phyloP scores from a whole-genome alignment of 2,888 invertebrate genomes.

The Endomychus coccineus region DNA sequence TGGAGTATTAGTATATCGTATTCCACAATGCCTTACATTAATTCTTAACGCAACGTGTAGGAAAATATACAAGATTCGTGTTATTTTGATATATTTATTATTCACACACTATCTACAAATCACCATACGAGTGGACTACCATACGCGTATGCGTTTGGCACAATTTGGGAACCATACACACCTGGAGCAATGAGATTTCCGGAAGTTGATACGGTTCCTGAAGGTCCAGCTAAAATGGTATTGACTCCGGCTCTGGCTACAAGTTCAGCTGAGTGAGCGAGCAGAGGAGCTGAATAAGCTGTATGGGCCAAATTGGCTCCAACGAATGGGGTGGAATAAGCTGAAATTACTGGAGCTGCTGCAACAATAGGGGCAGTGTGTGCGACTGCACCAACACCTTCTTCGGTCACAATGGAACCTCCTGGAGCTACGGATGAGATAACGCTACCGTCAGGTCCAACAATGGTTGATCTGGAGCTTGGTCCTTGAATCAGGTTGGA shows the following conservation, averaged over 20 bases:
- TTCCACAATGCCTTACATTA: too few species aligned
- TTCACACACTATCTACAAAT: too few species aligned
- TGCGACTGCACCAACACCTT: slow-evolving; percentile 13
- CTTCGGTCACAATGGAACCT: slow-evolving; percentile 27
- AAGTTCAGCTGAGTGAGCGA: slow-evolving; percentile 14
- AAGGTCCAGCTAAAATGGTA: slow-evolving; percentile 28
- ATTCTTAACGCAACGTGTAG: too few species aligned
- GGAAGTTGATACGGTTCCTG: slow-evolving; percentile 24
- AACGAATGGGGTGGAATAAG: slow-evolving; percentile 15
- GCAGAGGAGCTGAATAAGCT: slow-evolving; percentile 10
- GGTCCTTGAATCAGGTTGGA: slow-evolving; percentile 31
- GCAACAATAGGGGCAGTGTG: slow-evolving; percentile 16
- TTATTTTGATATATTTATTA: too few species aligned
- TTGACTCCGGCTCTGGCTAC: slow-evolving; percentile 17
- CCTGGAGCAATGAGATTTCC: background rate
- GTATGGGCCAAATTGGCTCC: slow-evolving; percentile 14
- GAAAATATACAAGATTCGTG: too few species aligned
- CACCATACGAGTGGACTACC: too few species aligned
- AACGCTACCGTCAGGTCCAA: slow-evolving; percentile 31
- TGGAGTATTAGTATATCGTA: too few species aligned
- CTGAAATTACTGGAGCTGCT: slow-evolving; percentile 7
- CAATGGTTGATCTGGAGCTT: slow-evolving; percentile 28
- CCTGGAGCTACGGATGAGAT: slow-evolving; percentile 31
- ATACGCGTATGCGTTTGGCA: too few species aligned
- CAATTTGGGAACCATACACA: too few species aligned